Conservation (phyloP, 2,113 vertebrate species). For the Aegithalos caudatus region DNA sequence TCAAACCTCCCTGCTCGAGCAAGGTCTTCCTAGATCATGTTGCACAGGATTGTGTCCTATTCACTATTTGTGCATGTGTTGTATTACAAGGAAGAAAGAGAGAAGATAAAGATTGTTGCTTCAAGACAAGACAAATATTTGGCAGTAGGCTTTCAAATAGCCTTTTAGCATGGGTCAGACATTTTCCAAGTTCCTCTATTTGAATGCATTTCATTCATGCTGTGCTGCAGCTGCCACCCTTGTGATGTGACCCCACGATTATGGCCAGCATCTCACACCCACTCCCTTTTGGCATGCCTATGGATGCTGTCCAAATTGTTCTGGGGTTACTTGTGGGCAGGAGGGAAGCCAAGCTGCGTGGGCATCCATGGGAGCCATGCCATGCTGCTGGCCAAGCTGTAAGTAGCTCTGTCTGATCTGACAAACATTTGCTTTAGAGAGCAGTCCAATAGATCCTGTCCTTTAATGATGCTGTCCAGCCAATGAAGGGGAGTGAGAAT, state of each 20-base stretch:
- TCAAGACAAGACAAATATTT: slow-evolving; percentile 52
- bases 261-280: not conserved
- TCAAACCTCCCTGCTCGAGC: not conserved
- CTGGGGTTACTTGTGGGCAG: not conserved
- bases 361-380: not conserved
- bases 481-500: not conserved
- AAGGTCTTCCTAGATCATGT: not conserved
- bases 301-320: not conserved
- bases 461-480: accelerated
- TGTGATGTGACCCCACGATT: not conserved
- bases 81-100: not conserved
- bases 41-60: not conserved
- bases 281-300: not conserved
- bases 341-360: not conserved
- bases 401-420: not conserved
- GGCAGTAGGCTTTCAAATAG: slow-evolving; percentile 5
- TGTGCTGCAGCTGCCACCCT: not conserved
- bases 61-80: not conserved
- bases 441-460: not conserved
- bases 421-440: not conserved
- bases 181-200: slow-evolving; percentile 16
- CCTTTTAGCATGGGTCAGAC: slow-evolving; percentile 1
- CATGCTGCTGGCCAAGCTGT: not conserved
- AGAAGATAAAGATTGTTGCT: slow-evolving; percentile 1
- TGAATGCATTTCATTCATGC: slow-evolving; percentile 19